Evolutionary conservation across 2,113 vertebrate genomes (phyloP).

Genomic region (Coptodon bakossiorum): DNA sequence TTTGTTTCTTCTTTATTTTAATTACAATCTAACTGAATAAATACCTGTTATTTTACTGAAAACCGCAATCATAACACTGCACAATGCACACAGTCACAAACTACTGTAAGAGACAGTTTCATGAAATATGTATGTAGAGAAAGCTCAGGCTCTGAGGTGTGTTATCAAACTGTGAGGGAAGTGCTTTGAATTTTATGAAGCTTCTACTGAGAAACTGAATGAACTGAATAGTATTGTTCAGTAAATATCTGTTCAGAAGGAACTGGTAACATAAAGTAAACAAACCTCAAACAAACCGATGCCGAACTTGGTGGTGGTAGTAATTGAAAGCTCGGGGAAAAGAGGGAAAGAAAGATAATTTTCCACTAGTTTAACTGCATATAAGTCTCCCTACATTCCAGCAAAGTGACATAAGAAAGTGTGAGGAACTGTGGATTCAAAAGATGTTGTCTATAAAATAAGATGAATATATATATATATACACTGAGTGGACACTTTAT

Average conservation of each 20-base stretch:
- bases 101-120: background rate
- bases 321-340: background rate
- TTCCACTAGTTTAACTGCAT: background rate
- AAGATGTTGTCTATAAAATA: background rate
- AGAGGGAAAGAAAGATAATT: background rate
- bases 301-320: background rate
- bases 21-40: background rate
- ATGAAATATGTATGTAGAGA: background rate
- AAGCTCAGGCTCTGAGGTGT: background rate
- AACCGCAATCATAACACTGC: background rate
- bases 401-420: background rate
- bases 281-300: constrained; percentile 25
- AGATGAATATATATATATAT: background rate
- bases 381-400: background rate
- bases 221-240: background rate
- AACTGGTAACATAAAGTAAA: background rate
- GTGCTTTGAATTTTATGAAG: constrained; percentile 36
- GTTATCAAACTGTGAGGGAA: background rate
- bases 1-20: background rate
- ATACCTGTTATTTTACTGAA: background rate
- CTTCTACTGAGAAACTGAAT: background rate
- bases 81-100: background rate
- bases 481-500: background rate
- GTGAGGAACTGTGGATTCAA: background rate
- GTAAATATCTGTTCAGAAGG: constrained; percentile 40